These are phyloP conservation scores for Xylophagus ater DNA, from an alignment of 2,888 invertebrate genomes.

Conservation along the genomic window DNA sequence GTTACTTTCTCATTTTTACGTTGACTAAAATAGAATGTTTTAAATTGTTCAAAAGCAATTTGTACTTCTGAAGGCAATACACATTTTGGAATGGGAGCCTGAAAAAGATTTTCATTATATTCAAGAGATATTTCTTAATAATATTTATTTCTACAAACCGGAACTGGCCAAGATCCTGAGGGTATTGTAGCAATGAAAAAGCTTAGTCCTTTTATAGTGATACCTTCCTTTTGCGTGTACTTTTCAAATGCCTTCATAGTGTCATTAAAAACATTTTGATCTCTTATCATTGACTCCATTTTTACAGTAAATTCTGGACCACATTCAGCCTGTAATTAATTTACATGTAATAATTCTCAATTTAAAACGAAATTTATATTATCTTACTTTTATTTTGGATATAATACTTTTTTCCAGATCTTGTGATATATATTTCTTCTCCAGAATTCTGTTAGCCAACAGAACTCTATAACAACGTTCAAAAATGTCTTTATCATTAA, in stretches of 20 bases:
- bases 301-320: constrained; percentile 99
- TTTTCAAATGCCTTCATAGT: constrained; percentile 98
- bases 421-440: constrained; percentile 97
- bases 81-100: no score
- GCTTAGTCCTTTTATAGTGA: constrained; percentile 75
- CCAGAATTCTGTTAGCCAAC: constrained; percentile 89
- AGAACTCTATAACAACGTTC: constrained; percentile 99
- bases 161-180: constrained; percentile 98
- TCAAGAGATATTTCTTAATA: no score
- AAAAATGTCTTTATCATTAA: constrained; percentile 99
- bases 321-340: constrained; percentile 75
- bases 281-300: constrained; percentile 99
- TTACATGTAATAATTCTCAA: no score
- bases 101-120: no score
- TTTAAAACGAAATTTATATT: no score
- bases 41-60: no score
- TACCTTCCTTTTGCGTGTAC: constrained; percentile 66
- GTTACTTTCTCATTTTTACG: no score
- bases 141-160: no score
- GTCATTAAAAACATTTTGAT: constrained; percentile 97
- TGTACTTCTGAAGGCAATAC: no score
- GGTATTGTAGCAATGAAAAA: constrained; percentile 94
- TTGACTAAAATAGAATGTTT: no score
- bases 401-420: constrained; percentile 99
- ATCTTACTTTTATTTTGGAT: constrained; percentile 97